Percentiles rank a stretch among this genome's conserved stretches.
Evolutionary conservation across 2,113 vertebrate genomes (phyloP).

Genomic region (Menura novaehollandiae): DNA sequence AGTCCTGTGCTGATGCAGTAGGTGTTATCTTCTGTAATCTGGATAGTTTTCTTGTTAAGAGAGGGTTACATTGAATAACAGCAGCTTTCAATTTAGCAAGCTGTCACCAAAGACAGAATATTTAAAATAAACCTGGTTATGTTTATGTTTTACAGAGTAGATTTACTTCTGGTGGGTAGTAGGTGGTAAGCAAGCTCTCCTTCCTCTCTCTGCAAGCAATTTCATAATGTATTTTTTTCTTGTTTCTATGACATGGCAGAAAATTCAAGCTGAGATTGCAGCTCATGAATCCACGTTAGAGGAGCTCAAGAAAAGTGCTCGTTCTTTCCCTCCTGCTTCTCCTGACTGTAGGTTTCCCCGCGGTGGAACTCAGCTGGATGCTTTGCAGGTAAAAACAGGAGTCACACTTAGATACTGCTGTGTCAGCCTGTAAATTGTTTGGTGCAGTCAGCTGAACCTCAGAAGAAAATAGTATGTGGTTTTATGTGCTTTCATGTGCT

Average conservation of each 20-base stretch:
- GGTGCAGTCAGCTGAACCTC: neutral
- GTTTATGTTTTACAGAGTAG: neutral
- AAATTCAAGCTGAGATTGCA: conserved; percentile 89
- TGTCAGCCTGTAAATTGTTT: neutral
- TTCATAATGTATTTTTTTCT: neutral
- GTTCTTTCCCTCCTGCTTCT: conserved; percentile 69
- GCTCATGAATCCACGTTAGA: conserved; percentile 87
- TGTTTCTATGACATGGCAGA: conserved; percentile 64
- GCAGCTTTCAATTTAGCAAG: neutral
- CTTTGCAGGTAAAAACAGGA: conserved; percentile 81
- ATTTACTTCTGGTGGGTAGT: neutral
- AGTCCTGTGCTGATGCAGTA: neutral
- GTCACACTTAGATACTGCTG: accelerated
- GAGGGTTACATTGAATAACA: neutral
- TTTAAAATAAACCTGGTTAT: neutral
- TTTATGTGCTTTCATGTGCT: neutral
- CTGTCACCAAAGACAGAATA: neutral
- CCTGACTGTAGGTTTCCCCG: conserved; percentile 79
- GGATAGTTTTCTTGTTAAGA: neutral
- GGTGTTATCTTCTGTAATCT: neutral
- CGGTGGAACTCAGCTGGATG: conserved; percentile 85
- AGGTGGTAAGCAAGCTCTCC: neutral
- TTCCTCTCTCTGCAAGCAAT: neutral
- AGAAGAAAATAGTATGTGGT: neutral
- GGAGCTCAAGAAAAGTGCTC: conserved; percentile 83